These are phyloP conservation scores for Phenganax marumi DNA, from an alignment of 92 coral and sea anemone genomes.

Conservation along the genomic window DNA sequence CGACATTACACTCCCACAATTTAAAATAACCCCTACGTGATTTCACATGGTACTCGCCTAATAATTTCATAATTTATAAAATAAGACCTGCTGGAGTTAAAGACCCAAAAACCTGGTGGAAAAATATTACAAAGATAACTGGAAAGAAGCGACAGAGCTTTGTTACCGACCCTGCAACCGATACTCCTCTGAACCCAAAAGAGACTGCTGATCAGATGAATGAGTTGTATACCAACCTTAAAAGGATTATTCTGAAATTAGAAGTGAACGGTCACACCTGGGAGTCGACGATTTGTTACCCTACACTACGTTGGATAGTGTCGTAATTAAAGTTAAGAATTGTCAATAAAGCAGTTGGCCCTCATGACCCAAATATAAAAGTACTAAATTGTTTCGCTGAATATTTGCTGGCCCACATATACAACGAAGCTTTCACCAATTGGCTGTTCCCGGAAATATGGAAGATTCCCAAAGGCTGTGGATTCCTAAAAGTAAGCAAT, in stretches of 20 bases:
- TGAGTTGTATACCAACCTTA: constrained; percentile 1
- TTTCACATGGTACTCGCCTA: too few relatives aligned
- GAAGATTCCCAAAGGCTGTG: background rate
- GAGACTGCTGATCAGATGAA: constrained; percentile 10
- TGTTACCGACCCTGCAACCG: too few relatives aligned
- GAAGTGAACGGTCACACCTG: background rate
- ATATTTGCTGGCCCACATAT: constrained; percentile 17
- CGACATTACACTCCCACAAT: too few relatives aligned
- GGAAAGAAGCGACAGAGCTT: too few relatives aligned
- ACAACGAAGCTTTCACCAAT: background rate
- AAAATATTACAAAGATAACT: too few relatives aligned
- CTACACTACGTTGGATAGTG: background rate
- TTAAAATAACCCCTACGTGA: too few relatives aligned
- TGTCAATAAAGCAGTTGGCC: constrained; percentile 23
- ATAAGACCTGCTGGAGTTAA: too few relatives aligned
- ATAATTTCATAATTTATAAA: too few relatives aligned
- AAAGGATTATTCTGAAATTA: background rate
- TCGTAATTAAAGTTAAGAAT: constrained; percentile 13
- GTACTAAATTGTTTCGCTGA: constrained; percentile 6
- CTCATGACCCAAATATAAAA: constrained; percentile 14
- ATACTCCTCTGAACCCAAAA: too few relatives aligned
- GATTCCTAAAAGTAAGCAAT: constrained; percentile 14
- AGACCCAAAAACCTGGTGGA: too few relatives aligned
- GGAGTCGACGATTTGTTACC: background rate
- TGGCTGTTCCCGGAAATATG: background rate